phyloP scores from a whole-genome alignment of 2,888 invertebrate genomes.

The Netelia fuscicornis region DNA sequence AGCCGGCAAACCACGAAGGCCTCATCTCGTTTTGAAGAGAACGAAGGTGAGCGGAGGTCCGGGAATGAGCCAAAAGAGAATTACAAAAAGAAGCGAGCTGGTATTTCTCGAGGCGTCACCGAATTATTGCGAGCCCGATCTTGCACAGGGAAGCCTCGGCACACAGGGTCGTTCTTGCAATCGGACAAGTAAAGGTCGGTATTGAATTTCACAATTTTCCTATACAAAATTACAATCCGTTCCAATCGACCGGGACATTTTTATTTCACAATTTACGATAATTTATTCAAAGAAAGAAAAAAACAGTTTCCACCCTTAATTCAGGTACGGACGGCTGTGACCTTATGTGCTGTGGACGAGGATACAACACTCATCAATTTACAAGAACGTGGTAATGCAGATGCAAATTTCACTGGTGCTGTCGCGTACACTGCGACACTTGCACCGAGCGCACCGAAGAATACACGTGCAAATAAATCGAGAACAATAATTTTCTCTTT shows the following conservation, averaged over 20 bases:
- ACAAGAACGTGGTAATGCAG: slow-evolving; percentile 91
- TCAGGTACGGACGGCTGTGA: slow-evolving; percentile 90
- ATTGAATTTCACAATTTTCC: neutral
- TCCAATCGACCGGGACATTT: neutral
- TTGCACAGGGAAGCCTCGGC: slow-evolving; percentile 91
- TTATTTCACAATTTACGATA: neutral
- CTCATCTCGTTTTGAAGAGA: slow-evolving; percentile 89
- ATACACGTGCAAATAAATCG: slow-evolving; percentile 89
- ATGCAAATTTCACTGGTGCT: slow-evolving; percentile 96
- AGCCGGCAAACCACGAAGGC: slow-evolving; percentile 77
- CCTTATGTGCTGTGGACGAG: slow-evolving; percentile 93
- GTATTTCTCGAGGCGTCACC: slow-evolving; percentile 95
- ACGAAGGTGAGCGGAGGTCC: slow-evolving; percentile 80
- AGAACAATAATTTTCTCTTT: neutral
- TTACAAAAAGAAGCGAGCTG: slow-evolving; percentile 92
- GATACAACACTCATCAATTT: slow-evolving; percentile 93
- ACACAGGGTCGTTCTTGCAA: slow-evolving; percentile 93
- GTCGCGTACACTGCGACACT: slow-evolving; percentile 92
- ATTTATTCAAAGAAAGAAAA: neutral
- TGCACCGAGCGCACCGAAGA: slow-evolving; percentile 92
- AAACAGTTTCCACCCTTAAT: slow-evolving; percentile 39
- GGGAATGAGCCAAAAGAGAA: slow-evolving; percentile 85
- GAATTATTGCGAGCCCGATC: slow-evolving; percentile 94
- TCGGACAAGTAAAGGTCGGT: slow-evolving; percentile 89
- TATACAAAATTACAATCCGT: neutral